Evolutionary conservation across 2,888 invertebrate species (phyloP).

Genomic region (Caenorhabditis wallacei): DNA sequence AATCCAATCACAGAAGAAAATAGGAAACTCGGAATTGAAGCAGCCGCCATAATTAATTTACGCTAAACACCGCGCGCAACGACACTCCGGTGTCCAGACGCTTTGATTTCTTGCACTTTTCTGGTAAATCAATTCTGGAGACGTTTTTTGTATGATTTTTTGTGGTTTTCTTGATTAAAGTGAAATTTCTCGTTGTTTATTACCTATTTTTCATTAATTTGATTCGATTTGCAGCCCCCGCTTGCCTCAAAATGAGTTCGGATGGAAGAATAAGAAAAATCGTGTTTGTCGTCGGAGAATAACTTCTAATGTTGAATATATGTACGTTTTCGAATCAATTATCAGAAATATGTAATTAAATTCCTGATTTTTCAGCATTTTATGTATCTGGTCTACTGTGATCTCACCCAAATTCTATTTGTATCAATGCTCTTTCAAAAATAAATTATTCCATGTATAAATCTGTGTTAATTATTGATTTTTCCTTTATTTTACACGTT

Average conservation of each 20-base stretch:
- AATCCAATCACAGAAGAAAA: neutral
- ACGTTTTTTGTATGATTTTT: neutral
- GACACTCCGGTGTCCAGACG: constrained; percentile 37
- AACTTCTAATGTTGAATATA: neutral
- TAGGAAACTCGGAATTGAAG: constrained; percentile 13
- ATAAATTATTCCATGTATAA: constrained; percentile 7
- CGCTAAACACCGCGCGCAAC: constrained; percentile 48
- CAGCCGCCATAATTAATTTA: constrained; percentile 1
- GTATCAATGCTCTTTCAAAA: neutral
- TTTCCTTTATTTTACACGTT: neutral
- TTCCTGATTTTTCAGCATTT: neutral
- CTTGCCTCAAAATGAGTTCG: constrained; percentile 35
- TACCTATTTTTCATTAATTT: neutral
- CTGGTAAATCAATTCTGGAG: neutral
- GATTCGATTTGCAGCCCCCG: constrained; percentile 15
- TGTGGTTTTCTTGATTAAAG: neutral
- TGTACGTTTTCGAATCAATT: constrained; percentile 12
- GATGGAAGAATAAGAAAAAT: constrained; percentile 36
- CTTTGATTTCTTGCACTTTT: constrained; percentile 19
- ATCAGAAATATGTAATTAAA: neutral
- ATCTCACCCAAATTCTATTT: neutral
- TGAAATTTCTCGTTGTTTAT: neutral
- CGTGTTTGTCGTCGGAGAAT: constrained; percentile 6
- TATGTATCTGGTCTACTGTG: neutral
- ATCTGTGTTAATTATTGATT: neutral